Percentiles rank a stretch among this genome's conserved stretches.
Conservation (phyloP, 2,888 invertebrate species). For the Hypercompe scribonia region DNA sequence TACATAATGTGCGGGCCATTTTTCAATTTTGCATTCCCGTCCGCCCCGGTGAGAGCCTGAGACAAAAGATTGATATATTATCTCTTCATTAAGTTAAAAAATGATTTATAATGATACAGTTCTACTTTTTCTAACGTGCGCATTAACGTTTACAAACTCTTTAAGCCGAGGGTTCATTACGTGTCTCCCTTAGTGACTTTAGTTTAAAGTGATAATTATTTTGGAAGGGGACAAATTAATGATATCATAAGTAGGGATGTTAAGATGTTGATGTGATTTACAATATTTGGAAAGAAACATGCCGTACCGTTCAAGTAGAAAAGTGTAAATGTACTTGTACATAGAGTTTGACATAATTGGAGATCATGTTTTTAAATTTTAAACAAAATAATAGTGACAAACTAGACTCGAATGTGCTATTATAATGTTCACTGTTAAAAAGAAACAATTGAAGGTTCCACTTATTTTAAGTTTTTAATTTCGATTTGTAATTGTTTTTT, state of each 20-base stretch:
- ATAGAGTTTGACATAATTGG: neutral
- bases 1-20: conserved; percentile 76
- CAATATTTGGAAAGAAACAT: neutral
- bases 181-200: conserved; percentile 25
- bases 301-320: neutral
- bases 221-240: conserved; percentile 27
- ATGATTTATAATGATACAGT: conserved; percentile 74
- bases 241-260: conserved; percentile 7
- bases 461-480: too few species aligned
- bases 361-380: neutral
- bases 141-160: conserved; percentile 38
- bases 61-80: conserved; percentile 84
- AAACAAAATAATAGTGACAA: neutral
- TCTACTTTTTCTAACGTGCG: conserved; percentile 50
- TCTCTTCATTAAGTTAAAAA: conserved; percentile 75
- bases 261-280: neutral
- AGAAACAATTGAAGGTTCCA: too few species aligned
- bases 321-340: neutral
- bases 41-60: conserved; percentile 63
- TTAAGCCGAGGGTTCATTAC: conserved; percentile 47
- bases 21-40: conserved; percentile 77
- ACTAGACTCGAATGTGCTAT: too few species aligned
- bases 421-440: too few species aligned
- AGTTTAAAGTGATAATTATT: conserved; percentile 28
- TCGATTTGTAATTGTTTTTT: too few species aligned